These are phyloP conservation scores for Notothenia rossii DNA, from an alignment of 2,113 vertebrate genomes.

Conservation along the genomic window DNA sequence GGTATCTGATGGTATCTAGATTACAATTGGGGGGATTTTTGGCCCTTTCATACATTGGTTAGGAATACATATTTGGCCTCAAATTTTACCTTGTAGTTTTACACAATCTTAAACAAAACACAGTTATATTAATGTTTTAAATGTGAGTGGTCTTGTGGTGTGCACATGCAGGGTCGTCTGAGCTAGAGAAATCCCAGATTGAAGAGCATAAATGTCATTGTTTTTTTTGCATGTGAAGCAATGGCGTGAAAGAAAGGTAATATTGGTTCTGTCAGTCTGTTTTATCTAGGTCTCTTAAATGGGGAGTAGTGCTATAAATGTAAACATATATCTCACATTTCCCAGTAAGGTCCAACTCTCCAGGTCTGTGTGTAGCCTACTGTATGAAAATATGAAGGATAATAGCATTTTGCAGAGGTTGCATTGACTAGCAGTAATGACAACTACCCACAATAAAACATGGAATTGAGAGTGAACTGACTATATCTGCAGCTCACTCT, in stretches of 20 bases:
- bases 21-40: not conserved
- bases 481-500: too few species aligned
- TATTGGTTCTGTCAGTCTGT: not conserved
- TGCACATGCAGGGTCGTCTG: slow-evolving; percentile 41
- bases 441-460: too few species aligned
- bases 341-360: not conserved
- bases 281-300: not conserved
- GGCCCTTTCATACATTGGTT: slow-evolving; percentile 17
- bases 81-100: slow-evolving; percentile 22
- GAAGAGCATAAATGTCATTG: not conserved
- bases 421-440: too few species aligned
- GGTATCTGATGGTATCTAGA: slow-evolving; percentile 3
- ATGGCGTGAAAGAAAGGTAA: not conserved
- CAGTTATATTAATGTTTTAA: slow-evolving; percentile 19
- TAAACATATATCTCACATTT: not conserved
- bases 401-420: too few species aligned
- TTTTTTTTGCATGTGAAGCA: not conserved
- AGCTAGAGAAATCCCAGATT: not conserved
- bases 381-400: too few species aligned
- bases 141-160: slow-evolving; percentile 42
- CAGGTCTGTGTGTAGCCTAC: too few species aligned
- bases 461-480: too few species aligned
- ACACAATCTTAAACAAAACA: slow-evolving; percentile 33
- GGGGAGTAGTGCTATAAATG: too few species aligned
- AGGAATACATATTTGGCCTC: slow-evolving; percentile 36